Evolutionary conservation across 2,888 invertebrate genomes (phyloP), one percentile per base, ranked within the genome.

Genomic region (Luffia ferchaultella): DNA sequence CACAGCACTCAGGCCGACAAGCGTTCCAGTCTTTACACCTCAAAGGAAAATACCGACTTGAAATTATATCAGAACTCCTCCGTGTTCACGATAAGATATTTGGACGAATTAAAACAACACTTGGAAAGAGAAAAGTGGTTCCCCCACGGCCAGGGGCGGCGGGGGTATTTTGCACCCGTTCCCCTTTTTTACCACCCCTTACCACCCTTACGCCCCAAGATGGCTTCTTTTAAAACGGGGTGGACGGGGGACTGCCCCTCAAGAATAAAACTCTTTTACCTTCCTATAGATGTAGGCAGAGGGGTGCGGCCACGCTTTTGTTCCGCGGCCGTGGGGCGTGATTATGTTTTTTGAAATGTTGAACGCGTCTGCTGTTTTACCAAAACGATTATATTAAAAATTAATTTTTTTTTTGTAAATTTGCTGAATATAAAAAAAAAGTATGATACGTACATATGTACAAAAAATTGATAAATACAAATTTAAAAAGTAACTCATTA

Each of bases 21-120:
- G 30, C 30, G 12, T 30, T 30, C 30, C 42, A 49, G 42, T 47
- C 62, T 70, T 71, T 65, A 68, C 74, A 72, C 74, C 71, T 70
- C 70, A 76, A 73, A 70, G 73, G 69, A 68, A 76, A 76, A 76
- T 76, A 78, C 69, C 60, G 65, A 73, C 72, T 70, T 18, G 71
- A 76, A 79, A 82, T 79, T 77, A 79, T 79, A 79, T 76, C 76
- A 73, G 68, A 80, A 80, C 67, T 79, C 78, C 66, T 43, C 63
- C 46, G 76, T 79, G 78, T 78, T 76, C 79, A 72, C 76, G 77
- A 83, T 80, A 82, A 82, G 83, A 80, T 83, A 82, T 82, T 83
- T 72, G 76, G 76, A 70, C 70, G 80, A 80, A 82, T 83, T 82
- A 83, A 83, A 83, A 82, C 82, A 83, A 80, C 80, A 82, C 79